These are phyloP conservation scores for Tricholauxania praeusta DNA, from an alignment of 2,888 invertebrate species.

Conservation along the genomic window DNA sequence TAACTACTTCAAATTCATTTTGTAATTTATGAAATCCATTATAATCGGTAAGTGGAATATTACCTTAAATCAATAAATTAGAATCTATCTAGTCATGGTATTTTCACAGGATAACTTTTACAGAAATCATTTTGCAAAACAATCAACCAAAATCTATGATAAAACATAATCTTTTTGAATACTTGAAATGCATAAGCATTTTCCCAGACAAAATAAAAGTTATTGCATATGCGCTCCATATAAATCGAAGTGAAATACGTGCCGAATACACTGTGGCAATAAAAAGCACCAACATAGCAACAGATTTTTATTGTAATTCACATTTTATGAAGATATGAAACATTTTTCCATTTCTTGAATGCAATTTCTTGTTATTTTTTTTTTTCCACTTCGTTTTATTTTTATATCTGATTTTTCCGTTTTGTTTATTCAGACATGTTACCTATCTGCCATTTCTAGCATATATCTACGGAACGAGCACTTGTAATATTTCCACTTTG, in stretches of 20 bases:
- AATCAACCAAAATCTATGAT: too few species aligned
- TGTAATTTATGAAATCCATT: too few species aligned
- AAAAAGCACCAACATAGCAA: background rate
- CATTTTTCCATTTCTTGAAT: slow-evolving; percentile 14
- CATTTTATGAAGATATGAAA: slow-evolving; percentile 10
- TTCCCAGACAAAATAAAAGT: too few species aligned
- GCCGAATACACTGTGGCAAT: slow-evolving; percentile 3
- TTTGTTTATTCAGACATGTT: background rate
- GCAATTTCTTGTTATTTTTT: background rate
- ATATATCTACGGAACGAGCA: slow-evolving; percentile 44
- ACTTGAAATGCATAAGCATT: too few species aligned
- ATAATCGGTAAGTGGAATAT: too few species aligned
- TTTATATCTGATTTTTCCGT: slow-evolving; percentile 1
- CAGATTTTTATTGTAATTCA: slow-evolving; percentile 7
- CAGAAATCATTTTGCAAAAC: too few species aligned
- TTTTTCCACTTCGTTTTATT: background rate
- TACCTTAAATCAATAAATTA: too few species aligned
- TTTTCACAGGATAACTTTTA: too few species aligned
- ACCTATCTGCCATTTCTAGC: background rate
- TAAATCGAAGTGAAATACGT: slow-evolving; percentile 8
- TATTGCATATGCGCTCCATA: background rate
- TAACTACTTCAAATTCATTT: too few species aligned
- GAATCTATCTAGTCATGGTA: too few species aligned
- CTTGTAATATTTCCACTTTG: slow-evolving; percentile 63
- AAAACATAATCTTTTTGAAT: too few species aligned